phyloP scores from a whole-genome alignment of 2,797 vertebrate species.

The Thamnophis elegans region DNA sequence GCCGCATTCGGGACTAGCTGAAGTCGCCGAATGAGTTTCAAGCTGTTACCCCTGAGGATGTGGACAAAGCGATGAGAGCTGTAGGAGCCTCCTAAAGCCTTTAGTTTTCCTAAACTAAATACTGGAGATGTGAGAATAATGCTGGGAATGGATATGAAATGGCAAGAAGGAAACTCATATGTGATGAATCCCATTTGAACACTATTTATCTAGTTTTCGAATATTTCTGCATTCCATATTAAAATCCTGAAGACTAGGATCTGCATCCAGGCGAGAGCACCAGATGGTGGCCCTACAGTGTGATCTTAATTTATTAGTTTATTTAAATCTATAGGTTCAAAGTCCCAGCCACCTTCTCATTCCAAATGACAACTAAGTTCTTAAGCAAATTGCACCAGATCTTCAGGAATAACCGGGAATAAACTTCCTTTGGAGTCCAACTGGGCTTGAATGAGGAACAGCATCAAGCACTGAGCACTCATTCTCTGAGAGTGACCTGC shows the following conservation, averaged over 20 bases:
- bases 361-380: too few species aligned
- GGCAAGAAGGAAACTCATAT: rapidly evolving
- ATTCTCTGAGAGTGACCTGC: too few species aligned
- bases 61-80: too few species aligned
- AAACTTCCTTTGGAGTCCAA: too few species aligned
- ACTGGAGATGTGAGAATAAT: background rate
- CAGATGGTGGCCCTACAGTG: background rate
- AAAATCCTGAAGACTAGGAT: background rate
- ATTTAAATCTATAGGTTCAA: background rate
- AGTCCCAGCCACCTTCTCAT: background rate
- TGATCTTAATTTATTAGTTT: background rate
- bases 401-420: too few species aligned
- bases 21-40: too few species aligned
- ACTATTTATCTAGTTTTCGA: background rate
- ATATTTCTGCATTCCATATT: background rate
- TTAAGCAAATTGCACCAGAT: too few species aligned
- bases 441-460: too few species aligned
- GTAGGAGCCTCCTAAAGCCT: too few species aligned
- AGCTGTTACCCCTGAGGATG: too few species aligned
- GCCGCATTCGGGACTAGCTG: too few species aligned
- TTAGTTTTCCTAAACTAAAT: slow-evolving; percentile 10
- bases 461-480: too few species aligned
- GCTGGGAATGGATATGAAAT: rapidly evolving
- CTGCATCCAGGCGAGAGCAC: background rate
- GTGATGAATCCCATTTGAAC: background rate